Conservation (phyloP, 2,797 vertebrate genomes). For the Platalea minor region DNA sequence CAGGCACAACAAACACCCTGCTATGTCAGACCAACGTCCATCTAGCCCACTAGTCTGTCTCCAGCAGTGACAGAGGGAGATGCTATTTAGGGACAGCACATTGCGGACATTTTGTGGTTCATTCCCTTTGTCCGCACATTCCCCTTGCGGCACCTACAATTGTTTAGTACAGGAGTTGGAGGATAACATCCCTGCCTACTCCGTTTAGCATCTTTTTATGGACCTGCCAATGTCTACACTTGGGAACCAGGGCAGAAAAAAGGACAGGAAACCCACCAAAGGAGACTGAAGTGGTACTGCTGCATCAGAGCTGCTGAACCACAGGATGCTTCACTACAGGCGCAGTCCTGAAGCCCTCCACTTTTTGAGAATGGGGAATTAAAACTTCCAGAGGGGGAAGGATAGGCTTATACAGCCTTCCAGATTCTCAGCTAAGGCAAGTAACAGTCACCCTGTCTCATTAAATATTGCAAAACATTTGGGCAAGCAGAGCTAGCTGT, state of each 20-base stretch:
- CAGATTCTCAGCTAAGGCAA: not conserved
- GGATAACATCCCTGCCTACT: not conserved
- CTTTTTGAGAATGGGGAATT: not conserved
- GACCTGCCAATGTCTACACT: not conserved
- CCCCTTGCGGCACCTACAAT: not conserved
- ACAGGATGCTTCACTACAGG: fast-evolving
- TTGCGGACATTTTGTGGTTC: not conserved
- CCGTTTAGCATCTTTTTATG: not conserved
- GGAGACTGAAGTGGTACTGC: not conserved
- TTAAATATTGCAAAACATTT: not conserved
- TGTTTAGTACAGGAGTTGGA: not conserved
- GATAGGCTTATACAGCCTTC: not conserved
- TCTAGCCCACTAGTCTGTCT: not conserved
- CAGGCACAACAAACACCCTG: not conserved
- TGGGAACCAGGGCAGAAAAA: not conserved
- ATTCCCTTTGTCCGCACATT: not conserved
- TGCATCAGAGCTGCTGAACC: not conserved
- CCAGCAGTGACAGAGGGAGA: not conserved
- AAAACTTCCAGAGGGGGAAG: not conserved
- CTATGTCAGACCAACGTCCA: not conserved
- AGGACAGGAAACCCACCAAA: not conserved
- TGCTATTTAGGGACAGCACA: not conserved
- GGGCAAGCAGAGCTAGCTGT: not conserved
- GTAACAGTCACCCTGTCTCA: not conserved
- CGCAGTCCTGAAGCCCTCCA: not conserved